Base-by-base conservation (phyloP, 2,113 vertebrate species). In the Ptilonorhynchus violaceus region DNA sequence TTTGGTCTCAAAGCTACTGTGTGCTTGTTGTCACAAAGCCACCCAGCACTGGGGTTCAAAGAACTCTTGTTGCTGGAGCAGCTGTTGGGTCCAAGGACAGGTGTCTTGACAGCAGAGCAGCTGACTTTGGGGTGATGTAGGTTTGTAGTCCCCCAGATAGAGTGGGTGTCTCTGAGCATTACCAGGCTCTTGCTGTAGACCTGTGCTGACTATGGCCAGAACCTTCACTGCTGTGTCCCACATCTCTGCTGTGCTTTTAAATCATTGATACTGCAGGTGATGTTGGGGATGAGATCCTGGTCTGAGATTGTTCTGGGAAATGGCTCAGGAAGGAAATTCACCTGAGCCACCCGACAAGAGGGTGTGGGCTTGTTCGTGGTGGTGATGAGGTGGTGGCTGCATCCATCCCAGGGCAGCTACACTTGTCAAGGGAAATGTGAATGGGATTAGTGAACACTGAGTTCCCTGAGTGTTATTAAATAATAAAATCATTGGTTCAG, bases 31-130 rank as follows among this genome's bases (percentile, higher is more conserved):
- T 88, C 81, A 79, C 60, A 89, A 79, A 93, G 83, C 74, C 88
- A 76, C 37, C 19, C 24, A 42, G 18, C 9, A 22, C 33, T 52
- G 89, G 89, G 60, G 42, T 24, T 35, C 39, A 66, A 52, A 89
- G 58, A 93, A 68, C 76, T 76, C 87, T 84, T 94, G 88, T 95
- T 46, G 35, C 68, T 78, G 85, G 77, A 92, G 94, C 79, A 85
- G 62, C 88, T 49, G 8, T 60, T 15, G 25, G 85, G 66, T 88
- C 63, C 20, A 69, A 93, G 86, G 85, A 47, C 25, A 2, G 6
- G 28, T 15, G 44, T 84, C 68, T 53, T 92, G 60, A 78, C 62
- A 85, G 93, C 52, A 66, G 35, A 95, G 53, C 91, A 94, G 78
- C 93, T 96, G 92, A 52, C 91, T 89, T 84, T 50, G 60, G 41